A percentile compares a stretch with the other conserved stretches of the same genome.
Evolutionary conservation across 2,113 vertebrate genomes (phyloP).

Genomic region (Phalacrocorax pelagicus): DNA sequence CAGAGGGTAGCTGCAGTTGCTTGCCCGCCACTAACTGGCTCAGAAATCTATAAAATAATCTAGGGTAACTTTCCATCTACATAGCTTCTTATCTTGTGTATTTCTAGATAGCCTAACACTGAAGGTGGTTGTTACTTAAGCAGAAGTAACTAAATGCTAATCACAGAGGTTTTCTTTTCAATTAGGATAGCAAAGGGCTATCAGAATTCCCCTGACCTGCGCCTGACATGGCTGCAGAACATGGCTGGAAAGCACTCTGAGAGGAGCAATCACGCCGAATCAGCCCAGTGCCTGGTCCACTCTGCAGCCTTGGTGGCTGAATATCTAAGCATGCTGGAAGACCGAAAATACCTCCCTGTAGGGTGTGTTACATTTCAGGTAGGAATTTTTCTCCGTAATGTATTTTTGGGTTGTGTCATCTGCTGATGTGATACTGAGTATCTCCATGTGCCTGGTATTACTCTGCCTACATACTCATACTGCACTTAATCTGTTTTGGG

Average conservation of each 20-base stretch:
- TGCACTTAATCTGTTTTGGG: background rate
- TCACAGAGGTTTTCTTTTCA: background rate
- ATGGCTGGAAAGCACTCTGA: slow-evolving; percentile 98
- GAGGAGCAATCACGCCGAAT: slow-evolving; percentile 94
- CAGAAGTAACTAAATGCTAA: background rate
- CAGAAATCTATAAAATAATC: background rate
- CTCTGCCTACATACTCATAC: rapidly evolving
- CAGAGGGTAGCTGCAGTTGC: background rate
- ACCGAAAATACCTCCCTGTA: slow-evolving; percentile 97
- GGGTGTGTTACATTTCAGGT: slow-evolving; percentile 99
- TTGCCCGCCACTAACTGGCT: background rate
- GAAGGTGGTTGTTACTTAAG: background rate
- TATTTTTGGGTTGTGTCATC: background rate
- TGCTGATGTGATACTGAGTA: background rate
- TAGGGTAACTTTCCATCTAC: background rate
- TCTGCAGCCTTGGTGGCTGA: slow-evolving; percentile 97
- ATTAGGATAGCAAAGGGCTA: slow-evolving; percentile 96
- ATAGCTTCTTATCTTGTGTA: background rate
- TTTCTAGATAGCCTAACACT: background rate
- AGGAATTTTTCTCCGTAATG: background rate
- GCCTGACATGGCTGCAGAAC: slow-evolving; percentile 97
- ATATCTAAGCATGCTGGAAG: slow-evolving; percentile 98
- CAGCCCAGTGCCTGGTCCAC: slow-evolving; percentile 96
- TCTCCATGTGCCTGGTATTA: background rate
- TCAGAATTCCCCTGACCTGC: slow-evolving; percentile 95